phyloP scores from a whole-genome alignment of 2,888 invertebrate genomes.

The Sinhomidia bicolor region DNA sequence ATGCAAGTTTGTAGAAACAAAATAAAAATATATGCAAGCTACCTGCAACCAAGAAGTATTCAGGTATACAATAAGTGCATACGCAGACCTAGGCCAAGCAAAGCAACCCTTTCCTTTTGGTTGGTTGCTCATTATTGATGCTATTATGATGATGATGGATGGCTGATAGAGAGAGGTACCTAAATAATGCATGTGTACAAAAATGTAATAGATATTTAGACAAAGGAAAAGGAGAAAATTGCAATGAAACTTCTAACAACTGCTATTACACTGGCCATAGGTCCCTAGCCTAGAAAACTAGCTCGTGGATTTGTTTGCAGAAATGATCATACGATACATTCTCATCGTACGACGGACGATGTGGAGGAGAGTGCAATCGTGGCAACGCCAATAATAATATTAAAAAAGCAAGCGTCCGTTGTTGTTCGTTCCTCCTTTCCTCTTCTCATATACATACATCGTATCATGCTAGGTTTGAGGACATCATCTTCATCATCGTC shows the following conservation, averaged over 20 bases:
- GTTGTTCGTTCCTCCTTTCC: neutral
- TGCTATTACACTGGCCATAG: neutral
- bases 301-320: conserved; percentile 63
- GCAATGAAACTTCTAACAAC: neutral
- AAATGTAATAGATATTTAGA: neutral
- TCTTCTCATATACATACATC: neutral
- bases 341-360: conserved; percentile 56
- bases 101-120: conserved; percentile 11
- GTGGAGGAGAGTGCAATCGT: neutral
- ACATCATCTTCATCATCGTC: no score
- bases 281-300: conserved; percentile 2
- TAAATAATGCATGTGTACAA: neutral
- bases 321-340: conserved; percentile 68
- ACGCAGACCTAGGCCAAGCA: neutral
- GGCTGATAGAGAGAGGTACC: neutral
- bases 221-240: conserved; percentile 56
- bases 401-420: conserved; percentile 18
- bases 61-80: no score
- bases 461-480: no score
- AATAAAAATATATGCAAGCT: no score
- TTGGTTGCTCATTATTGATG: neutral
- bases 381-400: neutral
- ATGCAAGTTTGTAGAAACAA: neutral
- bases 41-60: no score
- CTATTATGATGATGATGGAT: neutral